Base-by-base conservation (phyloP, 2,888 invertebrate genomes). In the Brachyopa scutellaris region DNA sequence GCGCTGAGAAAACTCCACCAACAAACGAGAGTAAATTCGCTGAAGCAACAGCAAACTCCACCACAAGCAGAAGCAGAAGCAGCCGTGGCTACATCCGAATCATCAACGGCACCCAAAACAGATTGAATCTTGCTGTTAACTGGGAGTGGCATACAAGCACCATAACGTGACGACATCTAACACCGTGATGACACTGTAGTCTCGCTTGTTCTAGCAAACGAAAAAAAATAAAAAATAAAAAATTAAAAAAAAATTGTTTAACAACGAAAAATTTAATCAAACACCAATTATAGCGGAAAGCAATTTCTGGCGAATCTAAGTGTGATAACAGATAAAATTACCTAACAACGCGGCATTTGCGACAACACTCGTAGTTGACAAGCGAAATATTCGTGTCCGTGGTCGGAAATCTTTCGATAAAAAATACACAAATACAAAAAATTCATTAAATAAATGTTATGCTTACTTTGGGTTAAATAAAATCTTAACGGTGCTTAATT, bases 101-200 rank as follows among this genome's bases (percentile, higher is more conserved):
- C 82, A 66, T 61, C 77, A 57, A 49, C 76, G 70, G 62, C 38
- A 77, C 69, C 66, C 59, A 73, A 83, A 64, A 83, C 78, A 83
- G 83, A 83, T 83, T 83, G 72, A 83, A 83, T 83, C 83, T 83
- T 69, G 78, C 77, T 82, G 72, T 83, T 83, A 67, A 77, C 83
- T 78, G 83, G 83, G 83, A 83, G 83, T 83, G 83, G 83, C 83
- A 83, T 76, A 83, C 49, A 78, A 51, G 83, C 83, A 83, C 66
- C 83, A 82, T 82, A 77, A 72, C 77, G 77, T 77, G 49, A 76
- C 76, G 83, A 77, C 72, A 78, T 78, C 83, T 83, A 83, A 78
- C 67, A 78, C 83, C 66, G 83, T 83, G 78, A 78, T 49, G 77
- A 82, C 82, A 80, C 51, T 76, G 53, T 72, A 80, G 82, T 82